Evolutionary conservation across 30 jellyfish, hydroid and myxozoan genomes (phyloP), one percentile per base, ranked within the genome.

Genomic region (Rhopilema esculentum): DNA sequence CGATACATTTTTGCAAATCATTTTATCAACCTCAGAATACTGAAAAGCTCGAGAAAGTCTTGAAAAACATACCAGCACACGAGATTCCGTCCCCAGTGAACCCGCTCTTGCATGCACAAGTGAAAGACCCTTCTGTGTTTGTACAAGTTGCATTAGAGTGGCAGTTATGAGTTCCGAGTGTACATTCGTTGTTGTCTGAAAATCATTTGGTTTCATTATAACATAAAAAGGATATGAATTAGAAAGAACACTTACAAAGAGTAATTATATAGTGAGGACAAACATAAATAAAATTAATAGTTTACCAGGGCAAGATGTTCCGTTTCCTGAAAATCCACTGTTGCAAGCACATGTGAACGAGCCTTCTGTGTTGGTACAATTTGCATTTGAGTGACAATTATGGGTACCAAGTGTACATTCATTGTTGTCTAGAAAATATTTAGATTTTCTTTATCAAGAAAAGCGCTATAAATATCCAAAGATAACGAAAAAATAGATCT

Each of bases 301-400:
- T 12, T 40, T 40, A 40, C 57, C 57, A 40, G 57, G 57, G 31
- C 95, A 86, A 69, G 66, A 75, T 17, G 52, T 19, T 1, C 95
- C 95, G 68, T 86, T 83, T 20, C 95, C 95, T 27, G 29, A 64
- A 31, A 75, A 86, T 24, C 95, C 95, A 0, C 72, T 66, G 1
- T 49, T 30, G 48, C 95, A 86, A n/a, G 69, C 95, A 72, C 95
- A 86, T 21, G 66, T 69, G 72, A 75, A 86, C 19, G 77, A 21
- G 25, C 95, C 95, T 27, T 20, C 50, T 69, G 66, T 15, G 69
- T 86, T 86, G 74, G 85, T 32, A 49, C 95, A 86, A 9, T 18
- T 65, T 75, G 95, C 95, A 49, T 29, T 74, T 26, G 67, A 66
- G 57, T 86, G 95, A 33, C 95, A 86, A 50, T 81, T 67, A 63